phyloP scores from a whole-genome alignment of 2,888 invertebrate genomes.

The Lucinisca nassula region DNA sequence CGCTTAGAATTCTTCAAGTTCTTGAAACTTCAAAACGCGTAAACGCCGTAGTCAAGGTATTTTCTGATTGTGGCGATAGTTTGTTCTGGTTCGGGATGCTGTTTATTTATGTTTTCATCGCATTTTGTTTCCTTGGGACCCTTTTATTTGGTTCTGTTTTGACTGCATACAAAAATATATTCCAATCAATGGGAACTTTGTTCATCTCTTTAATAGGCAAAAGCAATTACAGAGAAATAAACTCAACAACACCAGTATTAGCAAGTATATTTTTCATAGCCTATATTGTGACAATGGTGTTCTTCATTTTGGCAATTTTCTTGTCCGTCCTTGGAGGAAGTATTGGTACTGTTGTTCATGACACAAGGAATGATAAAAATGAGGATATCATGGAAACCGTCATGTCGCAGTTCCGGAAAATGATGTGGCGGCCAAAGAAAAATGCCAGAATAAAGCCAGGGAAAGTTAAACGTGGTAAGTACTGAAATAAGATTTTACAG shows the following conservation, averaged over 20 bases:
- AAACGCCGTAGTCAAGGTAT: slow-evolving; percentile 66
- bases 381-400: slow-evolving; percentile 1
- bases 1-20: slow-evolving; percentile 74
- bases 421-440: not conserved
- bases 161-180: slow-evolving; percentile 57
- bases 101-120: slow-evolving; percentile 62
- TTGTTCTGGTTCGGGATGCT: slow-evolving; percentile 71
- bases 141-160: slow-evolving; percentile 66
- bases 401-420: not conserved
- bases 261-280: slow-evolving; percentile 70
- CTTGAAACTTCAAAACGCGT: slow-evolving; percentile 75
- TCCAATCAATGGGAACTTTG: slow-evolving; percentile 63
- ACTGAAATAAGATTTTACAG: not conserved
- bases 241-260: slow-evolving; percentile 51
- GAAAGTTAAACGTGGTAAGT: not conserved
- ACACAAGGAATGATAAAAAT: not conserved
- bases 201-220: slow-evolving; percentile 74
- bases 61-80: slow-evolving; percentile 58
- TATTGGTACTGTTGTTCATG: slow-evolving; percentile 22
- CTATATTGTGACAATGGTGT: not conserved
- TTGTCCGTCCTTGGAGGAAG: slow-evolving; percentile 11
- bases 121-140: slow-evolving; percentile 67
- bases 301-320: not conserved
- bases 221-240: slow-evolving; percentile 65
- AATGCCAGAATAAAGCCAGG: not conserved